A percentile compares a stretch with the other conserved stretches of the same genome.
Evolutionary conservation across 2,888 invertebrate species (phyloP).

Genomic region (Eupithecia subumbrata): DNA sequence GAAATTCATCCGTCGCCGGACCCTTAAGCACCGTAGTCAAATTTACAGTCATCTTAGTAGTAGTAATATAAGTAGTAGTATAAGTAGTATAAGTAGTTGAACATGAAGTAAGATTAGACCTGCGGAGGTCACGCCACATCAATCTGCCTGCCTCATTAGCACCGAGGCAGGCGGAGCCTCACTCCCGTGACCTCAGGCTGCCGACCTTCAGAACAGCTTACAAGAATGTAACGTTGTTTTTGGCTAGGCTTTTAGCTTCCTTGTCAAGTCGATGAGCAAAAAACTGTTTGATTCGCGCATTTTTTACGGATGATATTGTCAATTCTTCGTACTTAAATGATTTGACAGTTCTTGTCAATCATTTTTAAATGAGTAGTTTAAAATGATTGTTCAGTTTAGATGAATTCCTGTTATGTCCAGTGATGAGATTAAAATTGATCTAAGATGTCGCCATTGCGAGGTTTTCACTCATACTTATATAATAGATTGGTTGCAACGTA

Average conservation of each 20-base stretch:
- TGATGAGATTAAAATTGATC: neutral
- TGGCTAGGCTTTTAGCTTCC: constrained; percentile 1
- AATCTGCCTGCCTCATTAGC: constrained; percentile 42
- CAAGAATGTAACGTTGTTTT: constrained; percentile 2
- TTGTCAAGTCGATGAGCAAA: neutral
- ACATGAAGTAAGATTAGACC: constrained; percentile 26
- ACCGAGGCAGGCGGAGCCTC: neutral
- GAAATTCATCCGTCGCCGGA: too few species aligned
- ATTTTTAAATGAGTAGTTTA: neutral
- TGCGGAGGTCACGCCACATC: constrained; percentile 35
- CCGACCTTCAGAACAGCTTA: neutral
- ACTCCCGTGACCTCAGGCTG: constrained; percentile 50
- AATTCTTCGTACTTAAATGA: neutral
- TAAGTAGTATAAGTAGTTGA: neutral
- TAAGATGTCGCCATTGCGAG: neutral
- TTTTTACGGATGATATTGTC: neutral
- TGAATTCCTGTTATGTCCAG: neutral
- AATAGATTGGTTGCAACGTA: too few species aligned
- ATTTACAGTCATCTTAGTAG: neutral
- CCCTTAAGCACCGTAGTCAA: neutral
- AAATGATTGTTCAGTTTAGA: neutral
- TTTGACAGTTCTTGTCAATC: constrained; percentile 3
- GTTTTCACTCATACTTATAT: too few species aligned
- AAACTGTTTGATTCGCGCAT: neutral
- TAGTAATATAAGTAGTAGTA: neutral